phyloP scores from a whole-genome alignment of 1,140 invertebrate species.

The Antheraea mylitta region DNA sequence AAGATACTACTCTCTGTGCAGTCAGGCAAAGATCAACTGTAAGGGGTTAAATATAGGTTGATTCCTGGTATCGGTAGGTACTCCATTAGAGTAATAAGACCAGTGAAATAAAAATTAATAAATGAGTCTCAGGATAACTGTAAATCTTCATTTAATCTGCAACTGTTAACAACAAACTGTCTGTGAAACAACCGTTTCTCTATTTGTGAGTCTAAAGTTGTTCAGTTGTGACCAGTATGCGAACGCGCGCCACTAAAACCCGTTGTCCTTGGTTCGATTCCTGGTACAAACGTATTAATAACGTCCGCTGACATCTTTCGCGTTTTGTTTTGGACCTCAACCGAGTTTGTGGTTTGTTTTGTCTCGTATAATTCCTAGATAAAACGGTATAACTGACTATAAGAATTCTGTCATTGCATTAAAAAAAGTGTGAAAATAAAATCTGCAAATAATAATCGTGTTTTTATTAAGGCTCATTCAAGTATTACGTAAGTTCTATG shows the following conservation, averaged over 20 bases:
- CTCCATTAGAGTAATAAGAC: background rate
- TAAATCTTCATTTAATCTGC: background rate
- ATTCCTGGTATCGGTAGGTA: too few relatives aligned
- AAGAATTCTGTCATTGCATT: background rate
- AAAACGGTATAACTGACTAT: too few relatives aligned
- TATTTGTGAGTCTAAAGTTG: background rate
- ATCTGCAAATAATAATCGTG: too few relatives aligned
- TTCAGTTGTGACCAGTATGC: background rate
- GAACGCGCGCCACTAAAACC: background rate
- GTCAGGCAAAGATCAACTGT: too few relatives aligned
- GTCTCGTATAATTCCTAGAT: background rate
- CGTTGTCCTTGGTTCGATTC: conserved; percentile 23
- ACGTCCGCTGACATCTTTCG: conserved; percentile 10
- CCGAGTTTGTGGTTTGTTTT: background rate
- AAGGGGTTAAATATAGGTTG: too few relatives aligned
- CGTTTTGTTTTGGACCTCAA: background rate
- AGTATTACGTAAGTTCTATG: too few relatives aligned
- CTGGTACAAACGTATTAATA: conserved; percentile 15
- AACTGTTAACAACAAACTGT: background rate
- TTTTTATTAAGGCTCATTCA: too few relatives aligned
- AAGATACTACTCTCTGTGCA: too few relatives aligned
- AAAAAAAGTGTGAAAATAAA: too few relatives aligned
- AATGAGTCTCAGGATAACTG: background rate
- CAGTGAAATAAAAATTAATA: background rate
- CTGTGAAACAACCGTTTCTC: background rate